Evolutionary conservation across 2,797 vertebrate species (phyloP), one percentile per base, ranked within the genome.

Genomic region (Siniperca scherzeri): DNA sequence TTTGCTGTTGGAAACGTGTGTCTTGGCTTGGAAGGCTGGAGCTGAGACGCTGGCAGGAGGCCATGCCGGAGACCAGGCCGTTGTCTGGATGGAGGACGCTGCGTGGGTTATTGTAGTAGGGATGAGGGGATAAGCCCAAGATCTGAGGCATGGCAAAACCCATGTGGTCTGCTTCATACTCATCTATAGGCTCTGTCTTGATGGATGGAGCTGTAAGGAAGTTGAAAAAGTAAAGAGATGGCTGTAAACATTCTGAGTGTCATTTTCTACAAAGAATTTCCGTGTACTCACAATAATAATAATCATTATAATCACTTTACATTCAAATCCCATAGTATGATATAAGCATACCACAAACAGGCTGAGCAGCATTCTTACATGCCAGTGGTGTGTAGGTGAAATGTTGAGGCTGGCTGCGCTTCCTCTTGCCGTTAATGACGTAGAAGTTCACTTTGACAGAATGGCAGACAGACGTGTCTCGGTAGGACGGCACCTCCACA

Each of bases 371-470:
- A 50, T 56, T 80, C 91, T 87, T 92, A 96, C 96, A 95, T 90
- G 95, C 86, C 86, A 97, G 90, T 66, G 98, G 98, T 16, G 97
- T 97, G 77, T 96, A 99, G 77, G 97, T 97, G 93, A 99, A 99
- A 82, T 98, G 98, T 83, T 99, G 99, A 17, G 97, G 97, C 60
- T 99, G 98, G 84, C 99, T 99, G 78, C 97, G 96, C 96, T 99
- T 99, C 70, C 98, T 96, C 76, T 99, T 99, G 44, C 99, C 98
- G 1, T 99, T 99, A 88, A 99, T 97, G 80, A 99, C 99, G 0
- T 97, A 98, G 93, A 99, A 99, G 92, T 98, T 99, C 8, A 99
- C 98, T 93, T 99, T 99, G 42, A 96, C 96, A 0, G 97, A 77
- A 0, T 95, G 94, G 77, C 95, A 97, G 62, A 97, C 91, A 38